A percentile compares a stretch with the other conserved stretches of the same genome.
Evolutionary conservation across 2,113 vertebrate species (phyloP).

Genomic region (Hippoglossus stenolepis): DNA sequence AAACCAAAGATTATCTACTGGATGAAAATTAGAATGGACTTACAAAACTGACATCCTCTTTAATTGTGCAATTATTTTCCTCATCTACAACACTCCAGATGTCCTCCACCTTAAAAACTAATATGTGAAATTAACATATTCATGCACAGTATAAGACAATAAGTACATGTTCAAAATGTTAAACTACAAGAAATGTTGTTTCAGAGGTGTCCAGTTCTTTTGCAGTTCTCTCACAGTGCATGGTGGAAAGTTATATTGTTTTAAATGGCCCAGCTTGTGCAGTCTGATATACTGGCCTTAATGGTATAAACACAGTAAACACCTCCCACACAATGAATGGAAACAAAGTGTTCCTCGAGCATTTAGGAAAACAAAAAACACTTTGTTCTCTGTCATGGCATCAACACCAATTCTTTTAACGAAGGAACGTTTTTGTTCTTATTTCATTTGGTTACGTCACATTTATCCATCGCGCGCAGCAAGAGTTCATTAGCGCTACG

Average conservation of each 20-base stretch:
- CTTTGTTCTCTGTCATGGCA: conserved; percentile 27
- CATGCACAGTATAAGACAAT: not conserved
- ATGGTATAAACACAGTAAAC: conserved; percentile 46
- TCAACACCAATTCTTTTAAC: conserved; percentile 39
- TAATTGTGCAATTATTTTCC: no score
- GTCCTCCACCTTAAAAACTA: not conserved
- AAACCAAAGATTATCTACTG: not conserved
- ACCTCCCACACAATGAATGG: conserved; percentile 43
- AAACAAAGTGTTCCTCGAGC: conserved; percentile 40
- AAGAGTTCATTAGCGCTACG: conserved; percentile 35
- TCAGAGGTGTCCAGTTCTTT: not conserved
- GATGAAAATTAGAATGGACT: no score
- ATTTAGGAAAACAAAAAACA: conserved; percentile 37
- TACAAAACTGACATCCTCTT: no score
- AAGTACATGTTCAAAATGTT: not conserved
- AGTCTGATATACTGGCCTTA: conserved; percentile 24
- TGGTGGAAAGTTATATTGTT: conserved; percentile 17
- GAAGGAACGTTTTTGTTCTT: conserved; percentile 7
- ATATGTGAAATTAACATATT: not conserved
- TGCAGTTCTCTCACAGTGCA: not conserved
- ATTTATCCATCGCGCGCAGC: conserved; percentile 19
- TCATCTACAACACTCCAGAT: not conserved
- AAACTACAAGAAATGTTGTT: not conserved
- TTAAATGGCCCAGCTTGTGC: conserved; percentile 8
- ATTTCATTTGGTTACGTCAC: conserved; percentile 31